Base-by-base conservation (phyloP, 1,140 invertebrate genomes). In the Heliconius hewitsoni region DNA sequence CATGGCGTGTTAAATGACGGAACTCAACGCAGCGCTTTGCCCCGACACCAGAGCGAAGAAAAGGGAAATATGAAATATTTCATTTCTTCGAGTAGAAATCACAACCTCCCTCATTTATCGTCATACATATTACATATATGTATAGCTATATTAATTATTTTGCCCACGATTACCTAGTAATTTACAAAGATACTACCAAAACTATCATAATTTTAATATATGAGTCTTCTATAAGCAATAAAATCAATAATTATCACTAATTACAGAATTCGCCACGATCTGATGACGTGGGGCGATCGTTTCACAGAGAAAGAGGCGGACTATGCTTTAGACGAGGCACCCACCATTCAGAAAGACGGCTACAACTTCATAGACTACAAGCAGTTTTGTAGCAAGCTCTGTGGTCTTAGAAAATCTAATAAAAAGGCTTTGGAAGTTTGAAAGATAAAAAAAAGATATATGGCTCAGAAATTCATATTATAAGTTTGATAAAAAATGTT, bases 241-340 rank as follows among this genome's bases (percentile, higher is more conserved):
- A 55, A 55, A 23, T 23, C n/a, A 60, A 60, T 3, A 1, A n/a
- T 11, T 1, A 66, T 30, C 8, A 57, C 73, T 83, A 46, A 82
- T 89, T 89, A 8, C 88, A 96, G 96, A 86, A 95, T 96, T 74
- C 95, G 95, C 72, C 95, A 95, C 78, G 96, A 96, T 82, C 86
- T 96, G 19, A 96, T 95, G 92, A 95, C 95, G 11, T 95, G 94
- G 84, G 96, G 96, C 42, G 96, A 96, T 83, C 94, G 94, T 85
- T 95, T 96, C 83, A 95, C 95, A 13, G 88, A 93, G 46, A 94
- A 94, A 78, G 96, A 96, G 89, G 95, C 95, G 19, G 94, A 96
- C 73, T 95, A 95, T 78, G 96, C 96, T 3, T 89, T 96, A n/a
- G 95, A 96, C 81, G 95, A 96, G 84, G 96, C 96, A 4, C 96